Conservation (phyloP, 2,888 invertebrate species). For the Trichogramma evanescens region DNA sequence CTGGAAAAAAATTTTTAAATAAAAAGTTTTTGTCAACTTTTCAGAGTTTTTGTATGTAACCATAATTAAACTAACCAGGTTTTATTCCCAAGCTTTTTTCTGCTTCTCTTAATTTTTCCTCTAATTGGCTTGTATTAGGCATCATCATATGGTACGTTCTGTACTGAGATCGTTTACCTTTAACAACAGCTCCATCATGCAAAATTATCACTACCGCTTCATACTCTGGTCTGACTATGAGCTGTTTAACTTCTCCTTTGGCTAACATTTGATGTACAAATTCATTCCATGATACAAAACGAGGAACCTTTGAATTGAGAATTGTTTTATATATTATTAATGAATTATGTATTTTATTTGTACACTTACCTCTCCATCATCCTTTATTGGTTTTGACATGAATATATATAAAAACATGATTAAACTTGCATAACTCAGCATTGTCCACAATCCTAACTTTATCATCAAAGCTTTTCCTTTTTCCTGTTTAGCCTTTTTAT, state of each 20-base stretch:
- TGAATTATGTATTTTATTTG: not conserved
- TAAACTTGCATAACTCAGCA: conserved; percentile 17
- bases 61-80: conserved; percentile 52
- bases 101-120: conserved; percentile 79
- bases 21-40: not conserved
- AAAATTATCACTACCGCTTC: conserved; percentile 80
- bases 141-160: conserved; percentile 78
- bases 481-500: conserved; percentile 24
- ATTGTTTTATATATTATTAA: not conserved
- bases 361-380: conserved; percentile 4
- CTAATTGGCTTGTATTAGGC: conserved; percentile 76
- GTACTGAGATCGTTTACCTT: conserved; percentile 66
- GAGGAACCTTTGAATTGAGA: conserved; percentile 9
- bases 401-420: conserved; percentile 19
- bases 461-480: conserved; percentile 23
- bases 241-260: conserved; percentile 87
- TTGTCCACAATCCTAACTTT: conserved; percentile 23
- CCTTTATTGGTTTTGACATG: conserved; percentile 4
- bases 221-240: conserved; percentile 75
- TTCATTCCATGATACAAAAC: conserved; percentile 84
- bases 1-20: conserved; percentile 21
- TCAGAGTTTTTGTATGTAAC: not conserved
- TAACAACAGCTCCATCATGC: conserved; percentile 78
- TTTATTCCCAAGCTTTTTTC: conserved; percentile 75
- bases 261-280: conserved; percentile 91